Base-by-base conservation (phyloP, 1,140 invertebrate species). In the Psilanteris sp. region DNA sequence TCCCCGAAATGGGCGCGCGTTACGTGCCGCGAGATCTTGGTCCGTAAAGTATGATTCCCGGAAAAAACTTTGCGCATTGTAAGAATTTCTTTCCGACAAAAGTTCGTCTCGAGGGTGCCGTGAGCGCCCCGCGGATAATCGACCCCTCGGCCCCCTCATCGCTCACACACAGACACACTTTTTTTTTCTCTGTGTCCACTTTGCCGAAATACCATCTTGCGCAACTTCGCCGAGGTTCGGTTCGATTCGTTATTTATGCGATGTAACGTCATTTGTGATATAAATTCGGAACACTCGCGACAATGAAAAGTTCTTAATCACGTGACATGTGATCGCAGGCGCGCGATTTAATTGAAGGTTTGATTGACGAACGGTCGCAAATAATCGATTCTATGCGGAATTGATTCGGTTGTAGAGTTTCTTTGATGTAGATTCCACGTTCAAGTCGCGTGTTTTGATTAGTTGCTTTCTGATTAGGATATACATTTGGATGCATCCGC, bases 41-140 rank as follows among this genome's bases (percentile, higher is more conserved):
- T 36, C 54, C 64, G 72, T 75, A 71, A 71, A 66, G 73, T 78
- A 81, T 79, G 78, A 62, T 78, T 79, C 78, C 46, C 52, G 67
- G 73, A 46, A 54, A 73, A 82, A 81, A 79, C 64, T 82, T 81
- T 79, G 72, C 68, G 41, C 80, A 62, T 62, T 64, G 59, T 79
- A 78, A 80, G 78, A 82, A 79, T 83, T 81, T 72, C 64, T 70
- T 74, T 68, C 75, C 29, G 36, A 46, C 61, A 32, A 77, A 82
- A 83, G 76, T 81, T 82, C 74, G 75, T 82, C 81, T 80, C 80
- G 29, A 32, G 80, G 79, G 81, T 80, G 76, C 76, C 31, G 54
- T 81, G 80, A 70, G 71, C 34, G 70, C 62, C 75, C 62, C 62
- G 37, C 10, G 62, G 41, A 68, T 72, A 55, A 61, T 62, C 68